Evolutionary conservation across 1,140 invertebrate species (phyloP), one percentile per base, ranked within the genome.

Genomic region (Tetramorium simillimum): DNA sequence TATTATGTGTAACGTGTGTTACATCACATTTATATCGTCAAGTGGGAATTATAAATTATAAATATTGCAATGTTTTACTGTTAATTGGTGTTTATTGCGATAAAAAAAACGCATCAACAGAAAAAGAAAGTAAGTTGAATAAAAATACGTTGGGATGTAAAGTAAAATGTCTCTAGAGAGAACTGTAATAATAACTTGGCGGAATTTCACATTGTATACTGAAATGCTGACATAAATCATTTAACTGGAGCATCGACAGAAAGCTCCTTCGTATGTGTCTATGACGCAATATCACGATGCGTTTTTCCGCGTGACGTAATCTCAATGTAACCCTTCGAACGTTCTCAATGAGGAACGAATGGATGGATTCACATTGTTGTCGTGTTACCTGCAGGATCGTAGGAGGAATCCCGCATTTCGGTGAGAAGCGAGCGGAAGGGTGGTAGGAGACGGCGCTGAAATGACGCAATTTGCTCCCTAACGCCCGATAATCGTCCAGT

Each of bases 401-500:
- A 62, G 28, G 63, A 73, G 80, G 40, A 37, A 40, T 43, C 24
- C 33, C 18, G 58, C 75, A 49, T 63, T 89, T 81, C 60, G 85
- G 63, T 49, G 33, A 6, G 33, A 21, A 46, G 56, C 51, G 75
- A 65, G 73, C 18, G 16, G 53, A 16, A 65, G 40, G 24, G 18
- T 46, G 67, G 60, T 53, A n/a, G 70, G 75, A 18, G 63, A 81
- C 49, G 37, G 37, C 60, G 46, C 24, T 65, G 40, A 76, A 60
- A 49, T 56, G 63, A 77, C 49, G 62, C 37, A 85, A 67, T 63
- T 49, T 43, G 40, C 28, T 81, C 37, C 75, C 51, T 87, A 60
- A 86, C 76, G 58, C 14, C 62, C n/a, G 60, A 76, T 62, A 85
- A 78, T 77, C 49, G 33, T 65, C 28, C 33, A 86, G 33, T 53